Percentiles rank a stretch among this genome's conserved stretches.
Conservation (phyloP, 2,113 vertebrate genomes). For the Pluvianellus socialis region DNA sequence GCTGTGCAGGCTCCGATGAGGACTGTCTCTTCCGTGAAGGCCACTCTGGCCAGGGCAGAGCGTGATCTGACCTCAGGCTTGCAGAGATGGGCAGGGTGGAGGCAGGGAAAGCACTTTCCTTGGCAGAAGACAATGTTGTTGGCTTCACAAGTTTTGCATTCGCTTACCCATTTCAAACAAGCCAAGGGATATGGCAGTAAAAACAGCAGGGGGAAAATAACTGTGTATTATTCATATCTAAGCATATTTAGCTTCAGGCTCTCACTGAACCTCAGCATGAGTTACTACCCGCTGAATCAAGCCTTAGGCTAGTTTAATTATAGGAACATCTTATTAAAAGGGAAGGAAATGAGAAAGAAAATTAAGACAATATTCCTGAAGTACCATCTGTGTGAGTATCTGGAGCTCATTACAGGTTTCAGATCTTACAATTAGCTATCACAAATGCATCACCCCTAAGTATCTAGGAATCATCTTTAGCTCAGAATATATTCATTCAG, state of each 20-base stretch:
- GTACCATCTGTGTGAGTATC: background rate
- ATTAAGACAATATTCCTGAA: background rate
- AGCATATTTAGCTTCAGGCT: background rate
- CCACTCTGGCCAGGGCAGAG: no score
- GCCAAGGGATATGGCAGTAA: background rate
- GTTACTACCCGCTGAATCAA: background rate
- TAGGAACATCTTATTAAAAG: background rate
- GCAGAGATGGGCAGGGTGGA: background rate
- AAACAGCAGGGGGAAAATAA: background rate
- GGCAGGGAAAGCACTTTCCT: background rate
- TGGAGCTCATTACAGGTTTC: conserved; percentile 5
- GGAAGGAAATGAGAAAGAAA: background rate
- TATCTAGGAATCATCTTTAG: background rate
- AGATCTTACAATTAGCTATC: background rate
- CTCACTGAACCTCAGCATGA: background rate
- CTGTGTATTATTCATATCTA: background rate
- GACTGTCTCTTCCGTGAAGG: background rate
- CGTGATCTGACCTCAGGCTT: background rate
- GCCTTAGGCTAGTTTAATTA: conserved; percentile 1
- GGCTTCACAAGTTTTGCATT: background rate
- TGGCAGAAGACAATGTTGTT: background rate
- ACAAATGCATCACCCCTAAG: background rate
- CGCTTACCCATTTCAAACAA: background rate
- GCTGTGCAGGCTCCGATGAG: rapidly evolving
- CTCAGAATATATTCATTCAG: background rate